Conservation (phyloP, 2,113 vertebrate genomes). For the Vicugna pacos region DNA sequence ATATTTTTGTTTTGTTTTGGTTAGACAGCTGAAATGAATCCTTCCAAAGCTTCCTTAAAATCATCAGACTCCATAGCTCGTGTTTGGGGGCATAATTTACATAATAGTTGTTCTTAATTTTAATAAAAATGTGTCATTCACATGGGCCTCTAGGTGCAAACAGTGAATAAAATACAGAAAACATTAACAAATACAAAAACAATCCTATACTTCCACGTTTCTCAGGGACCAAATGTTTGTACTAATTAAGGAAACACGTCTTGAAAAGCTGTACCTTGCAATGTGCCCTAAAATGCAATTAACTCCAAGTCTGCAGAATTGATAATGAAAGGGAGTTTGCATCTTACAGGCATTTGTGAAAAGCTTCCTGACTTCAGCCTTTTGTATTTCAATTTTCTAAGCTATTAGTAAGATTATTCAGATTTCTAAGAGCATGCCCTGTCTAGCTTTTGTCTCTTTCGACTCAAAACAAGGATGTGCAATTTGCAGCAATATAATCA, state of each 20-base stretch:
- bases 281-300: conserved; percentile 59
- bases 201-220: conserved; percentile 44
- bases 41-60: conserved; percentile 58
- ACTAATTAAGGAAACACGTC: conserved; percentile 67
- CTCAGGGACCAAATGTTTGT: conserved; percentile 60
- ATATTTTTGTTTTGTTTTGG: conserved; percentile 36
- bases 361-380: conserved; percentile 42
- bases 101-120: conserved; percentile 74
- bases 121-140: conserved; percentile 74
- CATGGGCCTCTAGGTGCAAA: conserved; percentile 39
- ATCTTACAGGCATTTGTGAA: conserved; percentile 9
- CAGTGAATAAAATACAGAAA: conserved; percentile 48
- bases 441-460: conserved; percentile 13
- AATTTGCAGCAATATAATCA: conserved; percentile 47
- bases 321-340: conserved; percentile 59
- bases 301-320: conserved; percentile 47
- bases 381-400: conserved; percentile 63
- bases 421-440: neutral
- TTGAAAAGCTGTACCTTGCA: conserved; percentile 31
- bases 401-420: conserved; percentile 51
- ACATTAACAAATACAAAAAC: conserved; percentile 58
- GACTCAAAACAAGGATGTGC: conserved; percentile 27
- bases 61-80: conserved; percentile 53
- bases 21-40: conserved; percentile 60
- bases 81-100: conserved; percentile 63